These are phyloP conservation scores for Psophia crepitans DNA, from an alignment of 2,113 vertebrate genomes.

Conservation along the genomic window DNA sequence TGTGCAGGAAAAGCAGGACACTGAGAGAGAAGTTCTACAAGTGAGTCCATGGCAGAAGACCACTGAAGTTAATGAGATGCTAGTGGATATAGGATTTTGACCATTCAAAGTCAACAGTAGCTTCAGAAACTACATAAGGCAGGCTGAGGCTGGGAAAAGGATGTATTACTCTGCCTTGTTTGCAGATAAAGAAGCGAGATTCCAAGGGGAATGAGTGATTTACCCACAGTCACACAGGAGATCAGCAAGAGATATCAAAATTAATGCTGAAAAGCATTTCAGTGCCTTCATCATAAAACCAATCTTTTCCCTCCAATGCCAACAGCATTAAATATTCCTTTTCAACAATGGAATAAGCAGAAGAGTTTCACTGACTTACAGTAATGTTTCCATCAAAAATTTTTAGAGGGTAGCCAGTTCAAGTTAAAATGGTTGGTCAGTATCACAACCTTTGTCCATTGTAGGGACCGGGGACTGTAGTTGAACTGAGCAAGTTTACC, in stretches of 20 bases:
- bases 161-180: background rate
- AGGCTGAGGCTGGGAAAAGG: background rate
- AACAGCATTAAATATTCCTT: background rate
- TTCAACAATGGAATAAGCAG: background rate
- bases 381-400: background rate
- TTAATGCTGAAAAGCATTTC: slow-evolving; percentile 34
- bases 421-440: background rate
- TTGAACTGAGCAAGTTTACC: background rate
- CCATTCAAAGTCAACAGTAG: background rate
- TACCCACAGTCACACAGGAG: background rate
- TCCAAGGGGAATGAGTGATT: slow-evolving; percentile 15
- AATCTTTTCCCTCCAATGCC: slow-evolving; percentile 38
- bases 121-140: background rate
- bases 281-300: slow-evolving; percentile 22
- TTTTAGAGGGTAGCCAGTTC: background rate
- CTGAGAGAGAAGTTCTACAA: background rate
- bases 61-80: background rate
- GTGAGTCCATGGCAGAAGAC: background rate
- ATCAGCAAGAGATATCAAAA: slow-evolving; percentile 49
- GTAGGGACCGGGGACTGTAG: background rate
- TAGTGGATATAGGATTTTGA: background rate
- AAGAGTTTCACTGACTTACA: background rate
- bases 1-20: background rate
- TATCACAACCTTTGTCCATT: fast-evolving
- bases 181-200: background rate